Evolutionary conservation across 2,888 invertebrate species (phyloP), one percentile per base, ranked within the genome.

Genomic region (Anthophora plumipes): DNA sequence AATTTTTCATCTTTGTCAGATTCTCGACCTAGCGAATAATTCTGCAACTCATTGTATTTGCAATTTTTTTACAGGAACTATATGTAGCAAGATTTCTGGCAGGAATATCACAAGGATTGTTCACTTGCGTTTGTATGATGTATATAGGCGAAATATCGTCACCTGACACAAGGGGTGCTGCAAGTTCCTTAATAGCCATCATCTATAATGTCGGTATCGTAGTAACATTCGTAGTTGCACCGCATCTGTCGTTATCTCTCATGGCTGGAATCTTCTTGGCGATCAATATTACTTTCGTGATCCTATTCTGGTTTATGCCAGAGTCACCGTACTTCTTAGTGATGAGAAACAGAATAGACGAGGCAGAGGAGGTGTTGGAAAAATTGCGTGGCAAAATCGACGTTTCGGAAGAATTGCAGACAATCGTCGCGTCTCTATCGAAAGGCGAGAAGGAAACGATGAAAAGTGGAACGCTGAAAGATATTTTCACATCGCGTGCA

Each of bases 101-200:
- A 14, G 91, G 91, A 1, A 22, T 90, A 17, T 72, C 88, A 0
- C 37, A 88, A 0, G 89, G 90, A 5, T 63, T 88, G 41, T 76
- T 81, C 37, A 41, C 86, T 41, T 87, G 86, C 82, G 84, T 87
- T 7, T 54, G 69, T 2, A 86, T 86, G 57, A 87, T 90, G 67
- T 91, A 91, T 85, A 67, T 90, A 11, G 91, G 88, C 7, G 91
- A 91, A 78, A 78, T 91, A 63, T 82, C 88, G 0, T 90, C 90
- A 3, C 68, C 79, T 9, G 68, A 77, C 0, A 79, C 80, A 0
- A 94, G 96, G 71, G 96, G 96, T n/a, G 95, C 95, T 37, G 94
- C 95, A 84, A 94, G 95, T 86, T 95, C 95, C 25, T 93, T 95
- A 83, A 94, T 94, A 93, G 94, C 94, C 88, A 94, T 95, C 92